These are phyloP conservation scores for Acleris sparsana DNA, from an alignment of 2,888 invertebrate genomes.

Conservation along the genomic window DNA sequence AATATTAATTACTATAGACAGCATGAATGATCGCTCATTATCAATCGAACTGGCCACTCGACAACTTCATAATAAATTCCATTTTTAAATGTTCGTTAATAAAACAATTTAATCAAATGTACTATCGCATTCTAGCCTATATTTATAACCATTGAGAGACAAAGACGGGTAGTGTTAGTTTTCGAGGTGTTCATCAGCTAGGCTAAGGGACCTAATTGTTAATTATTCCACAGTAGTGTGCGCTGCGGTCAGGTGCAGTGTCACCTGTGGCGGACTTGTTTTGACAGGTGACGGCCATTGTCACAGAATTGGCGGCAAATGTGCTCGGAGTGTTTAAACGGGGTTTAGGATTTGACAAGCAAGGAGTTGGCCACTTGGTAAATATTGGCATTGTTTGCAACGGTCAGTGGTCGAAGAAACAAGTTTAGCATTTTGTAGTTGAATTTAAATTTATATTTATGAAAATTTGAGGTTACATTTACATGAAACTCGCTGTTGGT, in stretches of 20 bases:
- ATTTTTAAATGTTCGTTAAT: too few relatives aligned
- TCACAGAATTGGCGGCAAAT: slow-evolving; percentile 53
- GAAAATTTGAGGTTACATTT: too few relatives aligned
- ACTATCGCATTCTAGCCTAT: too few relatives aligned
- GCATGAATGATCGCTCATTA: neutral
- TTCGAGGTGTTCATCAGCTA: neutral
- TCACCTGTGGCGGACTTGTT: slow-evolving; percentile 76
- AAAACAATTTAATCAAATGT: too few relatives aligned
- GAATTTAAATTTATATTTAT: too few relatives aligned
- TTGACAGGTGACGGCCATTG: slow-evolving; percentile 72
- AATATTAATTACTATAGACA: neutral
- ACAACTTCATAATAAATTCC: neutral
- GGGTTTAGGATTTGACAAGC: slow-evolving; percentile 3
- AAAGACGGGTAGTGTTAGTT: neutral
- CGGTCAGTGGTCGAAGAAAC: neutral
- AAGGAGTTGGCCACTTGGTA: neutral
- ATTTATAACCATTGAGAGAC: neutral
- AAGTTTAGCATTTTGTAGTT: too few relatives aligned
- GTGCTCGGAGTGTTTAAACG: slow-evolving; percentile 40
- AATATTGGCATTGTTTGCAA: neutral
- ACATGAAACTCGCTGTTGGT: too few relatives aligned
- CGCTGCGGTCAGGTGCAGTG: slow-evolving; percentile 61
- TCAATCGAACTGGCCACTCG: neutral
- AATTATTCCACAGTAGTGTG: slow-evolving; percentile 27
- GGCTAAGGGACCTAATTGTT: slow-evolving; percentile 16